Conservation (phyloP, 2,888 invertebrate species). For the Toxonevra muliebris region DNA sequence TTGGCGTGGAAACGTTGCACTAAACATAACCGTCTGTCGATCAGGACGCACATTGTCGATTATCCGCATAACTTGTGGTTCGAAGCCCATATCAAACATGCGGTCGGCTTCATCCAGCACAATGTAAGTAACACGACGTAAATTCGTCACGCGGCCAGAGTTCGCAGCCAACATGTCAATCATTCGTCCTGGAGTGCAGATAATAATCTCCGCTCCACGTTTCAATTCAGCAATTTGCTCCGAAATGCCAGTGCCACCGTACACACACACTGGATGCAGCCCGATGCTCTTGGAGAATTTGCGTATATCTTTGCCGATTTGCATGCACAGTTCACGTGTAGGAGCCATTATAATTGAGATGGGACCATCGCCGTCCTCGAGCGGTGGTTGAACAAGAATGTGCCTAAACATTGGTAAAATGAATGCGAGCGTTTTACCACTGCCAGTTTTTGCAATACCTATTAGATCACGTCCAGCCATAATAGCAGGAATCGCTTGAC, state of each 20-base stretch:
- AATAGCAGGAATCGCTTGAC: slow-evolving; percentile 96
- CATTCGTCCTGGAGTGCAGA: slow-evolving; percentile 99
- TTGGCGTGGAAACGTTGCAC: slow-evolving; percentile 97
- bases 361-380: slow-evolving; percentile 98
- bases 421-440: slow-evolving; percentile 98
- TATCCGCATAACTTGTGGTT: slow-evolving; percentile 84
- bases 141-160: slow-evolving; percentile 95
- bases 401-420: slow-evolving; percentile 97
- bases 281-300: slow-evolving; percentile 91
- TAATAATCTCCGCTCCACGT: slow-evolving; percentile 96
- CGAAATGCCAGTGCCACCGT: slow-evolving; percentile 96
- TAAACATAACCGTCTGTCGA: slow-evolving; percentile 98
- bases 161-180: slow-evolving; percentile 99
- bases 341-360: slow-evolving; percentile 98
- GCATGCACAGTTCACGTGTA: slow-evolving; percentile 97
- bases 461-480: slow-evolving; percentile 98
- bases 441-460: slow-evolving; percentile 99
- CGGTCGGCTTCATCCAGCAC: slow-evolving; percentile 99
- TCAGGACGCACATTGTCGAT: slow-evolving; percentile 97
- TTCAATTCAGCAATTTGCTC: slow-evolving; percentile 94
- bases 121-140: slow-evolving; percentile 95
- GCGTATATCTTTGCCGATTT: slow-evolving; percentile 96
- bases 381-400: slow-evolving; percentile 89
- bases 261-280: slow-evolving; percentile 93
- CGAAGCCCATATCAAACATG: slow-evolving; percentile 99